Conservation (phyloP, 1,140 invertebrate species). For the Oryctes rhinoceros region DNA sequence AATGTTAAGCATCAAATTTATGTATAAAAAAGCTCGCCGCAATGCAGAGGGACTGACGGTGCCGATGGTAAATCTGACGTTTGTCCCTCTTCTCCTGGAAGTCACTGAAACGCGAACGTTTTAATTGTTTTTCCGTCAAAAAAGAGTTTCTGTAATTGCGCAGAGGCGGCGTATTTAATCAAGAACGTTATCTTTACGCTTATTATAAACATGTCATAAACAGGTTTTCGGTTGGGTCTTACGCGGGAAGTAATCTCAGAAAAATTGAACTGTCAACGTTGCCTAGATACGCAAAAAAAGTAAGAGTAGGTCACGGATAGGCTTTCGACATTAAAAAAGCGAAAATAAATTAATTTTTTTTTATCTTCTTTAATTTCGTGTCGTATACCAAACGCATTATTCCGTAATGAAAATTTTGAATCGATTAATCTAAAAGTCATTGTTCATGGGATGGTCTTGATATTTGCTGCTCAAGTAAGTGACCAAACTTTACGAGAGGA, state of each 20-base stretch:
- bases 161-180: neutral
- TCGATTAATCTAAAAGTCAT: too few species aligned
- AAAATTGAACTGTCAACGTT: neutral
- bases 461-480: too few species aligned
- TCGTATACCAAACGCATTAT: too few species aligned
- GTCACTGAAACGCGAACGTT: neutral
- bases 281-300: too few species aligned
- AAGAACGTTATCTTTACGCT: neutral
- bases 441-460: too few species aligned
- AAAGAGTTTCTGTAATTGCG: constrained; percentile 3
- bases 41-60: neutral
- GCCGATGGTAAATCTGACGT: neutral
- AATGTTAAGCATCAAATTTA: neutral
- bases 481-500: too few species aligned
- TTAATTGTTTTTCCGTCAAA: constrained; percentile 1
- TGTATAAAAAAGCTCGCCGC: too few species aligned
- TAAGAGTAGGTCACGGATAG: too few species aligned
- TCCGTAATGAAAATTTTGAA: too few species aligned
- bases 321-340: too few species aligned
- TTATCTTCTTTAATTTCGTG: too few species aligned
- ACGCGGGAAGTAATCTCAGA: neutral
- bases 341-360: too few species aligned
- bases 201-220: constrained; percentile 4
- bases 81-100: neutral
- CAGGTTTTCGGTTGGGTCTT: constrained; percentile 7